Evolutionary conservation across 2,113 vertebrate species (phyloP).

Genomic region (Paedocypris sp.): DNA sequence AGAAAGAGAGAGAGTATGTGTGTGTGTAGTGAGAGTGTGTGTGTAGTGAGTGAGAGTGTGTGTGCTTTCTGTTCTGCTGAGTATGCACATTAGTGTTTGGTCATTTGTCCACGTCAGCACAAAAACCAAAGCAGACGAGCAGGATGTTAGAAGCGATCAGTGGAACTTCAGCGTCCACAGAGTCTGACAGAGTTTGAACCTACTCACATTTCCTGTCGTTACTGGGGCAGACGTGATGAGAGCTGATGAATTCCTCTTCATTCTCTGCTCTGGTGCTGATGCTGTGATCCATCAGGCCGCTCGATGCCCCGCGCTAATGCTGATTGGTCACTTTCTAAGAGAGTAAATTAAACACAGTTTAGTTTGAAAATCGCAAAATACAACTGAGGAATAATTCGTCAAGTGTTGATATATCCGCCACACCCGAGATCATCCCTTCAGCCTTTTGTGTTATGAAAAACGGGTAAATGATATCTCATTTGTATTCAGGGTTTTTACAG

Average conservation of each 20-base stretch:
- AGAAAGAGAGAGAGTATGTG: no score
- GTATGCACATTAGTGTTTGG: neutral
- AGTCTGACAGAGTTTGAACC: no score
- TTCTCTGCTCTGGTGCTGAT: neutral
- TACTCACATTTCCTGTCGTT: no score
- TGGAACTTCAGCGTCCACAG: no score
- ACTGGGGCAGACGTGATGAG: no score
- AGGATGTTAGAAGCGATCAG: neutral
- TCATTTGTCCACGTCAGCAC: neutral
- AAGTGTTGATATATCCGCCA: neutral
- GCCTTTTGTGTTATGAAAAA: no score
- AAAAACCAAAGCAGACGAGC: neutral
- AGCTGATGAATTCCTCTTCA: no score
- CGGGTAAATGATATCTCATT: no score
- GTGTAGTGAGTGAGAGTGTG: neutral
- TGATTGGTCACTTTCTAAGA: conserved; percentile 7
- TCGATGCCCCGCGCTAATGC: no score
- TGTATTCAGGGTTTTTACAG: no score
- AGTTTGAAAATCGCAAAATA: neutral
- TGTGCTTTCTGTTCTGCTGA: neutral
- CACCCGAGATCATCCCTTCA: no score
- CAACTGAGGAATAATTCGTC: neutral
- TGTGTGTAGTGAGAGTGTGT: no score
- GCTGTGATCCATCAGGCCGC: neutral
- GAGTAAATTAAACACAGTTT: conserved; percentile 17